Evolutionary conservation across 2,797 vertebrate genomes (phyloP).

Genomic region (Silurus aristotelis): DNA sequence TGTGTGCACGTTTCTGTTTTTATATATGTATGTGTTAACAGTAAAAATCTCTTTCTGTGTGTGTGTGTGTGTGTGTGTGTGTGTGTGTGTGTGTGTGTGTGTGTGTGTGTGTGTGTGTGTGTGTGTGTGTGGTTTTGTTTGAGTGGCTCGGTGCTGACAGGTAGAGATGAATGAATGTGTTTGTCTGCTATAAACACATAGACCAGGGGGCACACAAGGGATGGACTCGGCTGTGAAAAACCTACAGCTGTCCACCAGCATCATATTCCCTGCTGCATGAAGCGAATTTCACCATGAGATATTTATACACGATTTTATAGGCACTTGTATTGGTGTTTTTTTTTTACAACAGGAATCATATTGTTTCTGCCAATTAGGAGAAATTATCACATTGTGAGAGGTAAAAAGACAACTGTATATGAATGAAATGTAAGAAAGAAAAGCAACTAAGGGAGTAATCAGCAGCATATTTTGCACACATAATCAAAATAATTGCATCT

Average conservation of each 20-base stretch:
- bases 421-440: neutral
- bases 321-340: neutral
- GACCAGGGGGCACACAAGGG: constrained; percentile 37
- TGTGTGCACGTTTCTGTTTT: constrained; percentile 39
- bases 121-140: constrained; percentile 27
- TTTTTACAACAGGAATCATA: neutral
- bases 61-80: constrained; percentile 30
- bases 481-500: too few species aligned
- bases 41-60: constrained; percentile 20
- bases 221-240: constrained; percentile 40
- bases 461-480: neutral
- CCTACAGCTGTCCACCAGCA: constrained; percentile 28
- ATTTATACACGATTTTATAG: neutral
- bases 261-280: neutral
- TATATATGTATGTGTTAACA: constrained; percentile 1
- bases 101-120: constrained; percentile 27
- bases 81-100: constrained; percentile 37
- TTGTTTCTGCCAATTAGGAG: neutral
- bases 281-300: neutral
- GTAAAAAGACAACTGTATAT: neutral
- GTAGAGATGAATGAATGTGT: constrained; percentile 49
- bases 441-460: neutral
- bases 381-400: neutral
- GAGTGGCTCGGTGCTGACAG: constrained; percentile 42
- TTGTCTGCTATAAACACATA: constrained; percentile 50